Evolutionary conservation across 2,797 vertebrate genomes (phyloP), one percentile per base, ranked within the genome.

Genomic region (Cercopithecus petaurista): DNA sequence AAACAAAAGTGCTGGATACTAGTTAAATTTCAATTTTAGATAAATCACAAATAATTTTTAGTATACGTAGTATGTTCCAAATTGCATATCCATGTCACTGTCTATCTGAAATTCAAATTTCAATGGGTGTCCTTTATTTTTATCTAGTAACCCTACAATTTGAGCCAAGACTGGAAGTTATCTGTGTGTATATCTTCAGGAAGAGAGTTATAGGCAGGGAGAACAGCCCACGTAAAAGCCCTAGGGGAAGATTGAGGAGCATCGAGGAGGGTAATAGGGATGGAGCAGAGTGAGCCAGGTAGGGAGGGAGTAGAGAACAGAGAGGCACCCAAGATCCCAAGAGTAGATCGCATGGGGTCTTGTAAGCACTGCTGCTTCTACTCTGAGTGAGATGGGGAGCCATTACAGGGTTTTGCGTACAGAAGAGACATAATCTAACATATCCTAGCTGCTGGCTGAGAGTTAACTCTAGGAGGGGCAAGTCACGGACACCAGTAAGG

Each of bases 81-180:
- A 76, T 84, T 57, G 17, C 3, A 55, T 22, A 33, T 57, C 19
- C 59, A 17, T 93, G 26, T 80, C 36, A 64, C 30, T 59, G 4
- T 61, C 85, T 67, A 52, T 43, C 52, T 79, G 57, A 77, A 91
- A 86, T 89, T 94, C 73, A 90, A 11, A 79, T 75, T n/a, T 92
- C 48, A 36, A 17, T 59, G n/a, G 9, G 5, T 72, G 19, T 41
- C 39, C 72, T 52, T 4, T 85, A 30, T 36, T 57, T 67, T 88
- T 84, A 50, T 48, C 50, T 95, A 41, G 72, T 4, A 15, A 61
- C n/a, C 24, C 17, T n/a, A 11, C 17, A n/a, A 28, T 81, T 52
- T 95, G 41, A 90, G 48, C 52, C 24, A 72, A 77, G 59, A 77
- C 28, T 55, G 17, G 46, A 85, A 61, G 28, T 46, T 80, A 24